phyloP scores from a whole-genome alignment of 2,797 vertebrate species.

The Toxotes lorentzi region DNA sequence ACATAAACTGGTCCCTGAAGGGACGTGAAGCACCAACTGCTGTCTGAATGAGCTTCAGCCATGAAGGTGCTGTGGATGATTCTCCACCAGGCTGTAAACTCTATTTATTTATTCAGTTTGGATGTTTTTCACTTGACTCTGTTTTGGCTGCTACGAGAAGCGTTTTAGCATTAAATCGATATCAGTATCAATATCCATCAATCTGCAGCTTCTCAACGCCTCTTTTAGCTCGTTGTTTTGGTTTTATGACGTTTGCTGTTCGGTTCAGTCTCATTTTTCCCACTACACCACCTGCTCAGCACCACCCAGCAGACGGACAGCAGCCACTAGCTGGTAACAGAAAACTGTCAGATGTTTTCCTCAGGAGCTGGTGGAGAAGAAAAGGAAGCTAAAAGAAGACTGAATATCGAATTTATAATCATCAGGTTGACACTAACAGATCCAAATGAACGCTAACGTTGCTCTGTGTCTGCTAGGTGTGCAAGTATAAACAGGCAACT shows the following conservation, averaged over 20 bases:
- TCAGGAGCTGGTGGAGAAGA: background rate
- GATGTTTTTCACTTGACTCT: constrained; percentile 14
- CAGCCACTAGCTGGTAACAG: no score
- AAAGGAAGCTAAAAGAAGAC: background rate
- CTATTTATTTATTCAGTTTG: constrained; percentile 35
- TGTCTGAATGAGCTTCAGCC: background rate
- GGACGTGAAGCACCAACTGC: background rate
- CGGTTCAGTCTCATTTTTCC: no score
- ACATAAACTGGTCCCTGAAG: background rate
- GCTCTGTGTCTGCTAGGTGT: no score
- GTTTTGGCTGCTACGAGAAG: constrained; percentile 6
- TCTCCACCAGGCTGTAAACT: constrained; percentile 18
- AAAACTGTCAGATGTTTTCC: background rate
- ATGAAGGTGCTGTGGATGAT: constrained; percentile 3
- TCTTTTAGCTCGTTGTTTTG: background rate
- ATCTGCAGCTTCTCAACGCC: background rate
- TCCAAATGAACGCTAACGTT: no score
- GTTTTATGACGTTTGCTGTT: background rate
- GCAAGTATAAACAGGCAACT: no score
- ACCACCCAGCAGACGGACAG: background rate
- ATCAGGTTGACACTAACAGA: no score
- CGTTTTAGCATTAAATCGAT: background rate
- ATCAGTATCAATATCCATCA: background rate
- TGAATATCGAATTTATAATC: background rate
- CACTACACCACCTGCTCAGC: no score